phyloP scores from a whole-genome alignment of 92 coral and sea anemone species.

The Metridium senile region DNA sequence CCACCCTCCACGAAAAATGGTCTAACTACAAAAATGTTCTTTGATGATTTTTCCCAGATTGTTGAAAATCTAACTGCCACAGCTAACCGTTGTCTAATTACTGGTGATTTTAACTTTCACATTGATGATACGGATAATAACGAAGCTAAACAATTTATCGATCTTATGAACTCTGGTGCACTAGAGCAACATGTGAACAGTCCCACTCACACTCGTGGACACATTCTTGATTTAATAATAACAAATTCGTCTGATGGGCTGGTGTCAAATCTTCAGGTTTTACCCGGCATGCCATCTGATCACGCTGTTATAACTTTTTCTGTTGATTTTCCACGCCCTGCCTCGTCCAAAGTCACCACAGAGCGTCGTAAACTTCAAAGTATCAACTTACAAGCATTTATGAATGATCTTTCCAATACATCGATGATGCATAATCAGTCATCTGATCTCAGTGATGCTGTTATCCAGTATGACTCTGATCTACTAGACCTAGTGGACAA shows the following conservation, averaged over 20 bases:
- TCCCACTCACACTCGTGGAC: conserved; percentile 27
- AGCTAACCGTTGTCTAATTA: conserved; percentile 6
- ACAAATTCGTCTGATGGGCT: conserved; percentile 16
- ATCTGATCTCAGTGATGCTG: conserved; percentile 1
- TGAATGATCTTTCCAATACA: conserved; percentile 1
- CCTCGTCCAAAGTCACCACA: conserved; percentile 28
- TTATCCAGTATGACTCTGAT: not conserved
- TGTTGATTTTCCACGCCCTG: conserved; percentile 22
- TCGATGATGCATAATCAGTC: not conserved
- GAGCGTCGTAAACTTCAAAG: conserved; percentile 20
- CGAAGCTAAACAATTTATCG: conserved; percentile 3
- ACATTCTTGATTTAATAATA: conserved; percentile 36
- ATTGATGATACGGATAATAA: not conserved
- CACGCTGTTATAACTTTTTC: conserved; percentile 29
- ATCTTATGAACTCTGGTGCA: conserved; percentile 22
- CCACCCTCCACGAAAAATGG: conserved; percentile 36
- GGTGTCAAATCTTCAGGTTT: conserved; percentile 18
- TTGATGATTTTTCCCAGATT: conserved; percentile 35
- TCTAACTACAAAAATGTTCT: conserved; percentile 7
- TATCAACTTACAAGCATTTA: not conserved
- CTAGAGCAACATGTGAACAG: conserved; percentile 23
- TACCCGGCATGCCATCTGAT: conserved; percentile 43
- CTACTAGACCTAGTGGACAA: not conserved
- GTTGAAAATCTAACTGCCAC: conserved; percentile 29
- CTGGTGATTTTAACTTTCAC: conserved; percentile 33